Conservation (phyloP, 2,113 vertebrate genomes). For the Saguinus midas region DNA sequence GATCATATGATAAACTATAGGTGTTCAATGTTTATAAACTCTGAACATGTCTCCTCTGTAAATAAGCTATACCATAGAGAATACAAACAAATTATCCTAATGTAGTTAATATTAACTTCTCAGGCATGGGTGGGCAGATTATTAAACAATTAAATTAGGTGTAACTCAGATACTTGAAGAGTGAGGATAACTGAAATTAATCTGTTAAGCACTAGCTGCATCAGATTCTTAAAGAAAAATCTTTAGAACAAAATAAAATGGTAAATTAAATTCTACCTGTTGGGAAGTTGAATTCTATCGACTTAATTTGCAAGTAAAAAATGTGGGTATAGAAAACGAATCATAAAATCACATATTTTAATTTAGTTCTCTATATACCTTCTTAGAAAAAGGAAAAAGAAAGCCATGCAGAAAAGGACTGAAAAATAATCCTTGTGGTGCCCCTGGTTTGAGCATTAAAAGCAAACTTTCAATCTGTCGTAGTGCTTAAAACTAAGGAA, state of each 20-base stretch:
- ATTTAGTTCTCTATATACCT: neutral
- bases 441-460: neutral
- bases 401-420: neutral
- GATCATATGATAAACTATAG: neutral
- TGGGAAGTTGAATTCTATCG: conserved; percentile 29
- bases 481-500: neutral
- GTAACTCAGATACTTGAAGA: conserved; percentile 39
- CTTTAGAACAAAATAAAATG: conserved; percentile 50
- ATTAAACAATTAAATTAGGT: conserved; percentile 68
- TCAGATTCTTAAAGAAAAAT: neutral
- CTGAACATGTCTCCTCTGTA: neutral
- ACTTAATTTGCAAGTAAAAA: conserved; percentile 52
- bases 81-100: conserved; percentile 34
- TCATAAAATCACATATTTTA: conserved; percentile 48
- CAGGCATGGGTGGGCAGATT: conserved; percentile 34
- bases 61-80: conserved; percentile 20
- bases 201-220: conserved; percentile 60
- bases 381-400: neutral
- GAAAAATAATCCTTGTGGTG: neutral
- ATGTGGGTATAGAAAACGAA: neutral
- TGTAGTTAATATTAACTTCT: conserved; percentile 49
- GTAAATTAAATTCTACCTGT: conserved; percentile 60
- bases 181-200: conserved; percentile 54
- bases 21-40: conserved; percentile 45
- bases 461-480: neutral